Conservation (phyloP, 2,113 vertebrate species). For the Podarcis muralis region DNA sequence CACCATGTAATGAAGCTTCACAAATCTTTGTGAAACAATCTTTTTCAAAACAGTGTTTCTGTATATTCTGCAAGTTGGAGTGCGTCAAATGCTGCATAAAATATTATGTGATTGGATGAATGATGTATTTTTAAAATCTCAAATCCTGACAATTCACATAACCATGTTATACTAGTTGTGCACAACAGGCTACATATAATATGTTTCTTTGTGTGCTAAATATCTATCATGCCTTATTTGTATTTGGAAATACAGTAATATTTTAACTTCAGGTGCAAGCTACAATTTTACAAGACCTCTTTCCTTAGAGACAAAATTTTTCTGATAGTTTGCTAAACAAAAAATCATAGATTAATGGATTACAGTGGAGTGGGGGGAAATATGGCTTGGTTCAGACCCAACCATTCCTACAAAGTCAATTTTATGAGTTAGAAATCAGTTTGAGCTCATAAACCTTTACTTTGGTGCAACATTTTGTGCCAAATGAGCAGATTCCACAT, state of each 20-base stretch:
- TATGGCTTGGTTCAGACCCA: not conserved
- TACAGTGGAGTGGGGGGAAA: not conserved
- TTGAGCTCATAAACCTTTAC: not conserved
- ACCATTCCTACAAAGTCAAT: not conserved
- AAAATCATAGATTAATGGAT: not conserved
- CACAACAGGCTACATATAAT: not conserved
- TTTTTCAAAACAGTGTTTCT: not conserved
- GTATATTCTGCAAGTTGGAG: not conserved
- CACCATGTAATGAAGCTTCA: not conserved
- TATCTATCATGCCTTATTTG: slow-evolving; percentile 13
- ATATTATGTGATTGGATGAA: slow-evolving; percentile 24
- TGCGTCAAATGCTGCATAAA: slow-evolving; percentile 6
- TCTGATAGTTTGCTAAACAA: slow-evolving; percentile 5
- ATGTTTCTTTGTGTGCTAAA: not conserved
- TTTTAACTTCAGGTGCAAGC: slow-evolving; percentile 7
- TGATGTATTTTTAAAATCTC: slow-evolving; percentile 25
- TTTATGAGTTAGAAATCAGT: not conserved
- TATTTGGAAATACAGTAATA: slow-evolving; percentile 17
- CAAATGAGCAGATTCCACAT: not conserved
- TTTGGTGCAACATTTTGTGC: not conserved
- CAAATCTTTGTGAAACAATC: slow-evolving; percentile 21
- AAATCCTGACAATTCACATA: slow-evolving; percentile 3
- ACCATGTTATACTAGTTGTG: slow-evolving; percentile 9
- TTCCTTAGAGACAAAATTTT: not conserved
- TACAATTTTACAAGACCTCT: not conserved